Evolutionary conservation across 2,113 vertebrate genomes (phyloP).

Genomic region (Neolamprologus toae): DNA sequence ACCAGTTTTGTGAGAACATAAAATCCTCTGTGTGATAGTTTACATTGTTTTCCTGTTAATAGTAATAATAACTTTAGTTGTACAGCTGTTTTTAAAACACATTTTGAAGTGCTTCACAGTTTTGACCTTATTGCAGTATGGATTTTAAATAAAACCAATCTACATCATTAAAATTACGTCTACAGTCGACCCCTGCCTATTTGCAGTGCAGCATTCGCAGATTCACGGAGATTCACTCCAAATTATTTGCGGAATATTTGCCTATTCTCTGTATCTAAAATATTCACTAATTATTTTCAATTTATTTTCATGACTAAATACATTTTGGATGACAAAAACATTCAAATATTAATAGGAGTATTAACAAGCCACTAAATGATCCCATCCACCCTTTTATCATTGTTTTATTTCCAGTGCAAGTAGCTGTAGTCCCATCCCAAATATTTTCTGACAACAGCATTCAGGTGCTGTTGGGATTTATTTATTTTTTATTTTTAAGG

Average conservation of each 20-base stretch:
- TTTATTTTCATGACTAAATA: background rate
- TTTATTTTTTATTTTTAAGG: background rate
- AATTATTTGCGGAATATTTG: background rate
- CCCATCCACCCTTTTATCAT: background rate
- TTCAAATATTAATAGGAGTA: background rate
- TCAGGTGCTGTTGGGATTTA: background rate
- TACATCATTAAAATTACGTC: background rate
- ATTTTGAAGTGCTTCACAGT: background rate
- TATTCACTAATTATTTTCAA: background rate
- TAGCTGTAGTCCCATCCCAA: background rate
- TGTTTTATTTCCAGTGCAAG: background rate
- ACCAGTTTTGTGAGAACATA: background rate
- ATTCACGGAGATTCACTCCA: background rate
- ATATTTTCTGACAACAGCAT: background rate
- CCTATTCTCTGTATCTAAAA: fast-evolving
- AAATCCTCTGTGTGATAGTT: background rate
- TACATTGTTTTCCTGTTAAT: background rate
- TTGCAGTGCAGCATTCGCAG: background rate
- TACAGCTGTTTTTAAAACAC: background rate
- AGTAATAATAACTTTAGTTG: background rate
- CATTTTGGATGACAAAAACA: background rate
- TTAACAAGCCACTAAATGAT: fast-evolving
- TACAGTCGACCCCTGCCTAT: background rate
- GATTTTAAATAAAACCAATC: background rate
- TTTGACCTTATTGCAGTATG: background rate